These are phyloP conservation scores for Thalassophryne amazonica DNA, from an alignment of 2,797 vertebrate genomes.

Conservation along the genomic window DNA sequence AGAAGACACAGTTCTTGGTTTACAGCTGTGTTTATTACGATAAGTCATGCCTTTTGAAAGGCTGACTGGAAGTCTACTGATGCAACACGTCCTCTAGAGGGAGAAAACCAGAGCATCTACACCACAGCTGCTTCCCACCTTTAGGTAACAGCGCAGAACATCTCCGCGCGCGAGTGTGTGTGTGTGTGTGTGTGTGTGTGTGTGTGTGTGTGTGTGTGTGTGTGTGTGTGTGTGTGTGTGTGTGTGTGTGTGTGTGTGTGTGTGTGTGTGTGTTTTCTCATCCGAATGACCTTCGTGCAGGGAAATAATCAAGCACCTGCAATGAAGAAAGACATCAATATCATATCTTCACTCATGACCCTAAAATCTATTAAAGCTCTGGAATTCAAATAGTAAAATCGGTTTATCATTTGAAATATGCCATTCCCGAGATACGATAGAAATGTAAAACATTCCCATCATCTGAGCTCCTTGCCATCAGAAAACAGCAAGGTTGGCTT, in stretches of 20 bases:
- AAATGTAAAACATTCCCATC: conserved; percentile 33
- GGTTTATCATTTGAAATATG: conserved; percentile 34
- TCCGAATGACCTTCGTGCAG: conserved; percentile 51
- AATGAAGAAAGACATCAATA: conserved; percentile 36
- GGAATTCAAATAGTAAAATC: conserved; percentile 23
- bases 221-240: background rate
- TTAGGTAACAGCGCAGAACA: conserved; percentile 28
- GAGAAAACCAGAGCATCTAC: conserved; percentile 24
- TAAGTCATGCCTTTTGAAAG: conserved; percentile 44
- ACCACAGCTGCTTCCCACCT: conserved; percentile 59
- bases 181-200: conserved; percentile 8
- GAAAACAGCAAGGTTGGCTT: conserved; percentile 30
- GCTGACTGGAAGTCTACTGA: conserved; percentile 40
- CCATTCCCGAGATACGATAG: conserved; percentile 13
- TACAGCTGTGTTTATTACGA: conserved; percentile 49
- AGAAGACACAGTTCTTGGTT: conserved; percentile 51
- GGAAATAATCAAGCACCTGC: conserved; percentile 43
- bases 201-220: background rate
- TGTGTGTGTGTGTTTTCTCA: too few relatives aligned
- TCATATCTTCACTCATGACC: conserved; percentile 16
- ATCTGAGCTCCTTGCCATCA: conserved; percentile 24
- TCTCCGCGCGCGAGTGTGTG: conserved; percentile 14
- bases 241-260: background rate
- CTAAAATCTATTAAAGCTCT: conserved; percentile 42
- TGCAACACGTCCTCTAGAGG: conserved; percentile 42